Base-by-base conservation (phyloP, 2,888 invertebrate genomes). In the Ophion obscuratus region DNA sequence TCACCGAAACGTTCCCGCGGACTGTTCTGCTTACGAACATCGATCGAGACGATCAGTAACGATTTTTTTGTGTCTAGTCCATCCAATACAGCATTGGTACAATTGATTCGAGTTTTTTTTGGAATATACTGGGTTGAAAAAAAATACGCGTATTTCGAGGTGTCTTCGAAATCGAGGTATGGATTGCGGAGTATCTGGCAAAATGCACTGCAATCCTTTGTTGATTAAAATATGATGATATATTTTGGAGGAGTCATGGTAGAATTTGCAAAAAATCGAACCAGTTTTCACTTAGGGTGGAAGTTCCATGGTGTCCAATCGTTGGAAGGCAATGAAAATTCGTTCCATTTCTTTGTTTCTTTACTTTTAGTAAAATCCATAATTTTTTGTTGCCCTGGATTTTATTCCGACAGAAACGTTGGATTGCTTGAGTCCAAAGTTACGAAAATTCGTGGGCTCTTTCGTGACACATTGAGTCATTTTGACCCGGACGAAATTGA, bases 1-100 rank as follows among this genome's bases (percentile, higher is more conserved):
- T 83, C 44, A 7, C 84, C 81, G 71, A 83, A 74, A 53, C 62
- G 67, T 40, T 83, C 83, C 9, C 78, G 70, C 24, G 84, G 78
- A 10, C 70, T 83, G 67, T 71, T 88, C 88, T 88, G 79, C 53
- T 47, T 27, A 27, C 53, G 57, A 73, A 47, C 3, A 53, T 3
- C 20, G 6, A 70, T 40, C 47, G 5, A 67, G 11, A 75, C 17
- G 40, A 44, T 59, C 6, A 53, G 31, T 40, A 57, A 7, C n/a
- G n/a, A 5, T 11, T 5, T 14, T 53, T 14, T 17, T 14, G 4
- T 14, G 53, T 53, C 14, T 2, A 1, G 5, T 31, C 4, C 4
- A 31, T 31, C 31, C 4, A 53, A 17, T 53, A 14, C 5, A 53
- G 17, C 40, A 9, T 40, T 40, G 9, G 40, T 9, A 40, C 40